Percentiles rank a stretch among this genome's conserved stretches.
These are phyloP conservation scores for Neodontobutis hainanensis DNA, from an alignment of 2,113 vertebrate genomes.

Conservation along the genomic window DNA sequence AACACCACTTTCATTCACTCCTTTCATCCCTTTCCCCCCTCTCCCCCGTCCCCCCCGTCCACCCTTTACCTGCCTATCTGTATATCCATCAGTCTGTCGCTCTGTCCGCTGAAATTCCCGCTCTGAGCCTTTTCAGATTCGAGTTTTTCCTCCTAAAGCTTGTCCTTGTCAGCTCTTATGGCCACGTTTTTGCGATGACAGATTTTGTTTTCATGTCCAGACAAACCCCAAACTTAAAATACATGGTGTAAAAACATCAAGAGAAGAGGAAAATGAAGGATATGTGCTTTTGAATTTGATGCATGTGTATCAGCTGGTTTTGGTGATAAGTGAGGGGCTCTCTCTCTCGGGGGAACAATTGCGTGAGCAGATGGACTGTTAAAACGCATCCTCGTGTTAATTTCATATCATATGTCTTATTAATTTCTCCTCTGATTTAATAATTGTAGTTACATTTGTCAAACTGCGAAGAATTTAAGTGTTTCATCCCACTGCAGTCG, in stretches of 20 bases:
- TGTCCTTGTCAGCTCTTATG: slow-evolving; percentile 55
- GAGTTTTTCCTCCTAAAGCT: slow-evolving; percentile 42
- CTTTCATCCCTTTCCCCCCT: slow-evolving; percentile 43
- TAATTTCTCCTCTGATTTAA: slow-evolving; percentile 41
- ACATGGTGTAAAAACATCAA: slow-evolving; percentile 27
- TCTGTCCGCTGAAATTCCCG: slow-evolving; percentile 14
- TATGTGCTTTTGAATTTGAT: slow-evolving; percentile 35
- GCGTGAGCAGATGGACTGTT: slow-evolving; percentile 59
- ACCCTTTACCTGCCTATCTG: slow-evolving; percentile 5
- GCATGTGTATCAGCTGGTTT: slow-evolving; percentile 39
- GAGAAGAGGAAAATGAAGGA: slow-evolving; percentile 7
- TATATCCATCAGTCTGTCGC: slow-evolving; percentile 22
- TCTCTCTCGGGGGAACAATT: slow-evolving; percentile 55
- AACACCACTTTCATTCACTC: slow-evolving; percentile 50
- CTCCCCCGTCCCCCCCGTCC: not conserved
- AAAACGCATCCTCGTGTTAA: slow-evolving; percentile 48
- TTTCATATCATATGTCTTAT: slow-evolving; percentile 60
- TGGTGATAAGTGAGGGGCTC: slow-evolving; percentile 43
- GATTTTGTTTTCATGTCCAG: slow-evolving; percentile 40
- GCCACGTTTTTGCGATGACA: slow-evolving; percentile 45
- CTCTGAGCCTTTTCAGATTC: slow-evolving; percentile 49
- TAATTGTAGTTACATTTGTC: slow-evolving; percentile 26
- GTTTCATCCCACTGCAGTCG: slow-evolving; percentile 9
- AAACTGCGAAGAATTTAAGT: not conserved
- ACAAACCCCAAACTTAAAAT: slow-evolving; percentile 39